Base-by-base conservation (phyloP, 2,888 invertebrate genomes). In the Pseudeuparius sepicola region DNA sequence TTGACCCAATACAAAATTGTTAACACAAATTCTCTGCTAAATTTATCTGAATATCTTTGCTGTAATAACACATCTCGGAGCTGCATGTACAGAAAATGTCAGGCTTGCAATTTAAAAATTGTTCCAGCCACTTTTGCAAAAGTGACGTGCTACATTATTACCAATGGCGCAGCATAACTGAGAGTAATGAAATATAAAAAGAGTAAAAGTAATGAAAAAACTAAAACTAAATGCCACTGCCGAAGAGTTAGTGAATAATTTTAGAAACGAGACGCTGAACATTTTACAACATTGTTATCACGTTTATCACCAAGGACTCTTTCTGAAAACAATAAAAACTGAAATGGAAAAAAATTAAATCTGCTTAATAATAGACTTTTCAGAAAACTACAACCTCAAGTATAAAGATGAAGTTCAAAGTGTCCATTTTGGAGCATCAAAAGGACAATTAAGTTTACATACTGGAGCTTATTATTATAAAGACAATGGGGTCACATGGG, bases 351-450 rank as follows among this genome's bases (percentile, higher is more conserved):
- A 29, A 16, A 11, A 29, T 11, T 15, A 29, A 29, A 14, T 14
- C n/a, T 13, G 11, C 13, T 17, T 29, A 16, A 29, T 29, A 13
- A 29, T 29, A 3, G 29, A 29, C 17, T 29, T 29, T 11, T 29
- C 17, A 14, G 29, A 29, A 29, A 29, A 29, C 16, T 29, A 29
- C 29, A 29, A 13, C 16, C 11, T 10, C n/a, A 29, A 29, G 16
- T 29, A 29, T 29, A 29, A 7, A 16, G 29, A 29, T 13, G 29
- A 29, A 14, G 29, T 29, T 10, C 29, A 29, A 29, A 29, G 29
- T 15, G 16, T 29, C 9, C 29, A 29, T 29, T 16, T 29, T 29
- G 29, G 17, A 3, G 29, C 29, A n/a, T 29, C 29, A 29, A 29
- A 29, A 16, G 11, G n/a, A 12, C 29, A 29, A 16, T 13, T 29